Base-by-base conservation (phyloP, 2,113 vertebrate genomes). In the Sprattus sprattus region DNA sequence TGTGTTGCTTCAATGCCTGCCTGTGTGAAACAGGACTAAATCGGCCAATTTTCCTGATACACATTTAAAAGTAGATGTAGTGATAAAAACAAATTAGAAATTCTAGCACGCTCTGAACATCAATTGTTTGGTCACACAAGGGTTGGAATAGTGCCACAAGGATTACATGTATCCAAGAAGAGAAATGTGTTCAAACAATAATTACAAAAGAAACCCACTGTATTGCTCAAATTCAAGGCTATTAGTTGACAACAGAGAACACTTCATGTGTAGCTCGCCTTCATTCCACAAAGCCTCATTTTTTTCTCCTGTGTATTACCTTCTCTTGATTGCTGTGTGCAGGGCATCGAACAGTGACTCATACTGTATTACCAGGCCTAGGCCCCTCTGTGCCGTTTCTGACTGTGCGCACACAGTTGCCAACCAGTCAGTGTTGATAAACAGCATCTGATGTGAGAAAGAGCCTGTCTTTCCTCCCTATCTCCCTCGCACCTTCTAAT, bases 391-490 rank as follows among this genome's bases (percentile, higher is more conserved):
- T n/a, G 47, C 52, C n/a, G 22, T 75, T 47, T 67, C 67, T 83
- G 81, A 54, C 78, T 25, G 64, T 22, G 32, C 82, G 80, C 89
- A 85, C 82, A 88, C 87, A 80, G 83, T 67, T 67, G 86, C 82
- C 86, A 85, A 52, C 84, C 78, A 28, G 4, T 13, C 82, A 83
- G 84, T 83, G 87, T 85, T 85, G 81, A 82, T 81, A 88, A 78
- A 87, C 89, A 87, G 85, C 87, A 84, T 88, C 85, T 85, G 85
- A 75, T 28, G 81, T 83, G 88, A 86, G 86, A 57, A 78, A 22
- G 32, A 32, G 57, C 18, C 71, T 32, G 2, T 39, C 28, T 78
- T 39, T 5, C 13, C 71, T 78, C 15, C 11, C 71, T 11, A 3
- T 32, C 71, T 44, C 71, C 9, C 25, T 78, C 28, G 39, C 71